These are phyloP conservation scores for Heteromyza rotundicornis DNA, from an alignment of 2,888 invertebrate genomes.

Conservation along the genomic window DNA sequence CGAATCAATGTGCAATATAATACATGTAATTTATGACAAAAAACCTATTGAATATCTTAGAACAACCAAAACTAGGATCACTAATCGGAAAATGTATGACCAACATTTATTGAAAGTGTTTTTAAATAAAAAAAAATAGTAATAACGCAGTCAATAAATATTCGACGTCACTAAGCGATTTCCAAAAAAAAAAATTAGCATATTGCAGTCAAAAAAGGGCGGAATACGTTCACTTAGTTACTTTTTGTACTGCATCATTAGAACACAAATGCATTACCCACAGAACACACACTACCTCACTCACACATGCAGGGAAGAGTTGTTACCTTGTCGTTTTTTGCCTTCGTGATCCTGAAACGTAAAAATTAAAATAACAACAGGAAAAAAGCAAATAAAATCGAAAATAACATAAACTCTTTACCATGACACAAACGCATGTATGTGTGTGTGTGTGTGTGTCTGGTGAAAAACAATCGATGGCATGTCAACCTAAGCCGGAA, in stretches of 20 bases:
- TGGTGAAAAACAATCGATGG: constrained; percentile 16
- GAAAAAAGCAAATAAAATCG: constrained; percentile 11
- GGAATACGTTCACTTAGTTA: constrained; percentile 16
- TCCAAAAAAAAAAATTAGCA: constrained; percentile 39
- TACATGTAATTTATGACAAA: too few relatives aligned
- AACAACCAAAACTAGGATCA: too few relatives aligned
- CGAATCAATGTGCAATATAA: too few relatives aligned
- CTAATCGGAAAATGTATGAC: too few relatives aligned
- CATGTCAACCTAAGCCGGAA: not conserved
- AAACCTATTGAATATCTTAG: too few relatives aligned
- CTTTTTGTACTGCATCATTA: not conserved
- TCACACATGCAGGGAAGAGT: not conserved
- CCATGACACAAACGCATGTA: not conserved
- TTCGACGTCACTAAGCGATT: constrained; percentile 3
- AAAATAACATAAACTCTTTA: constrained; percentile 43
- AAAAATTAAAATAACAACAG: constrained; percentile 28
- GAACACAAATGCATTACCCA: not conserved
- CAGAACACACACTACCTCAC: not conserved
- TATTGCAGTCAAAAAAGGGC: constrained; percentile 57
- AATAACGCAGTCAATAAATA: not conserved
- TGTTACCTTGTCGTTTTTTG: not conserved
- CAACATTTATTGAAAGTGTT: too few relatives aligned
- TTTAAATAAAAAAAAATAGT: too few relatives aligned
- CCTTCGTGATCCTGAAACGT: constrained; percentile 25
- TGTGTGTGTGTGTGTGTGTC: not conserved